phyloP scores from a whole-genome alignment of 2,797 vertebrate genomes.

The Myotis daubentonii region DNA sequence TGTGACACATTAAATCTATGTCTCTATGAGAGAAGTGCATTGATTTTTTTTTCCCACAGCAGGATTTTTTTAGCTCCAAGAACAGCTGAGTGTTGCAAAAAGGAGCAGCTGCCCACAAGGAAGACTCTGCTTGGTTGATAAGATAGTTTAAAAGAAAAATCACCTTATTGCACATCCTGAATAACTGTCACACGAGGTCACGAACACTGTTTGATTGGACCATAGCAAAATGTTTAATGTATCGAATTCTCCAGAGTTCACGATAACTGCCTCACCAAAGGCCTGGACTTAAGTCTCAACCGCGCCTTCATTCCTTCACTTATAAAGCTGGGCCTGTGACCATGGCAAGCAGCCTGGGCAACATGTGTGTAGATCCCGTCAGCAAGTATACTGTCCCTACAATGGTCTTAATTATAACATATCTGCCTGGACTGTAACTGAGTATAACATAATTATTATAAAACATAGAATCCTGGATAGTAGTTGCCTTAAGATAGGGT shows the following conservation, averaged over 20 bases:
- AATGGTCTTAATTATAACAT: rapidly evolving
- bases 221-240: background rate
- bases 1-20: background rate
- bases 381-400: rapidly evolving
- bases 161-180: background rate
- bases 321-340: background rate
- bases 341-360: rapidly evolving
- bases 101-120: background rate
- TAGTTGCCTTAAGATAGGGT: rapidly evolving
- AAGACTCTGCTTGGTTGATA: background rate
- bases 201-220: background rate
- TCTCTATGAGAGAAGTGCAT: background rate
- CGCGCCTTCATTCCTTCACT: background rate
- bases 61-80: background rate
- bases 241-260: background rate
- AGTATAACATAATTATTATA: background rate
- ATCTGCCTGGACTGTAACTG: rapidly evolving
- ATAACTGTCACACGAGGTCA: background rate
- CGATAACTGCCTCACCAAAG: no score
- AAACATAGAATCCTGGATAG: background rate
- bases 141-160: slow-evolving; percentile 61
- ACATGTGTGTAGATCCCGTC: rapidly evolving
- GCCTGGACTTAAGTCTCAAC: rapidly evolving
- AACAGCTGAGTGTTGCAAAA: slow-evolving; percentile 57
- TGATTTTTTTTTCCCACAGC: slow-evolving; percentile 55